Conservation (phyloP, 2,797 vertebrate species). For the Choloepus didactylus region DNA sequence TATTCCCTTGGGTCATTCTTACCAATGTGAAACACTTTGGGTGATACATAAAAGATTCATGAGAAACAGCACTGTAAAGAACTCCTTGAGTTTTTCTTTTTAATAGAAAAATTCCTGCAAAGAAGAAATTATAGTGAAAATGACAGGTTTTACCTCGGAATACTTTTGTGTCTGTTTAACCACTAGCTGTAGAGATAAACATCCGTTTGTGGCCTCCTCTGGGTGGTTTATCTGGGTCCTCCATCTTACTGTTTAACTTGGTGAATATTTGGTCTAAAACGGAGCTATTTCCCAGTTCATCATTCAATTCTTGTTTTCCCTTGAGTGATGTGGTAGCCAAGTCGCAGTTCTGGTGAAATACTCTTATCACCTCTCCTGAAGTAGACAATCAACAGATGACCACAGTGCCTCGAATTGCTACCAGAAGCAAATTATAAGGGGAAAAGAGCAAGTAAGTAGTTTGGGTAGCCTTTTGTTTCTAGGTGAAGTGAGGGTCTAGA, state of each 20-base stretch:
- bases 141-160: background rate
- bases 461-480: slow-evolving; percentile 12
- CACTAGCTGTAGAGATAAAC: background rate
- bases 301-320: background rate
- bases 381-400: background rate
- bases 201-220: slow-evolving; percentile 33
- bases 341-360: background rate
- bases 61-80: background rate
- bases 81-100: background rate
- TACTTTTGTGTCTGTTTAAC: background rate
- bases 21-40: background rate
- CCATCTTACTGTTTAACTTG: background rate
- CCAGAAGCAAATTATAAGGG: background rate
- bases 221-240: slow-evolving; percentile 16
- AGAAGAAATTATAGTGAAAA: slow-evolving; percentile 21
- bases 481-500: background rate
- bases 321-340: background rate
- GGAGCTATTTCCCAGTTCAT: background rate
- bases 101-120: background rate
- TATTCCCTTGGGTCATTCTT: background rate
- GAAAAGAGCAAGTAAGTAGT: slow-evolving; percentile 58
- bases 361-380: background rate
- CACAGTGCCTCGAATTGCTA: background rate
- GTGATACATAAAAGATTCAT: background rate
- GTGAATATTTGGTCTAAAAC: background rate